These are phyloP conservation scores for Halictus ligatus DNA, from an alignment of 2,888 invertebrate genomes.

Conservation along the genomic window DNA sequence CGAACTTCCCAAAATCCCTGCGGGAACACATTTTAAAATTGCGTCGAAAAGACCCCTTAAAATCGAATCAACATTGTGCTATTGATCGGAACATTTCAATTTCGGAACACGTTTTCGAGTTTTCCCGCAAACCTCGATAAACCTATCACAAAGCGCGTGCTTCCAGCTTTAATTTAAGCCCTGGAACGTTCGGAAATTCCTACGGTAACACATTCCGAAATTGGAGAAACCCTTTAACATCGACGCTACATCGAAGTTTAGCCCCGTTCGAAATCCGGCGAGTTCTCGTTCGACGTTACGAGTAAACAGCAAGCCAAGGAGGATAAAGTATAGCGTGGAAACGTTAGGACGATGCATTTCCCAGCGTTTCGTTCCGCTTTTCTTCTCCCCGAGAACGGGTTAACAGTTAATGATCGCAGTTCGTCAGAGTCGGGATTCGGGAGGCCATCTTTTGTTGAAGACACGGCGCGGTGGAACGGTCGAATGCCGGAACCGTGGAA, in stretches of 20 bases:
- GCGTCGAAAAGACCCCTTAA: too few relatives aligned
- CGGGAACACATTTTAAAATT: too few relatives aligned
- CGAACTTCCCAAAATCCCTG: too few relatives aligned
- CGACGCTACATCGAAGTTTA: neutral
- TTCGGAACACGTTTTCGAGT: neutral
- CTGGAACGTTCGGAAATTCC: neutral
- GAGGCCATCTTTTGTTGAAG: constrained; percentile 6
- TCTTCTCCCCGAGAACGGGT: neutral
- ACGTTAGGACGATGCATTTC: neutral
- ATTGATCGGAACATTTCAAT: too few relatives aligned
- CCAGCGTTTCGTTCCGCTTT: neutral
- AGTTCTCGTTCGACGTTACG: neutral
- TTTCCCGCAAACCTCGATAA: neutral
- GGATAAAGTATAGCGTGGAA: neutral
- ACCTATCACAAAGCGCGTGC: neutral
- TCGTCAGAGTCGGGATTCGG: neutral
- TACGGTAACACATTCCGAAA: neutral
- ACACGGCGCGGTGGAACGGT: neutral
- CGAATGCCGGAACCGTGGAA: neutral
- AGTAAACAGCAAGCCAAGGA: neutral
- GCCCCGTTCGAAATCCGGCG: neutral
- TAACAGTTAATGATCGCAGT: neutral
- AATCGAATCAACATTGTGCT: too few relatives aligned
- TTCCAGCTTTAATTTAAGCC: neutral
- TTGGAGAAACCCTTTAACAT: neutral